Conservation (phyloP, 2,113 vertebrate genomes). For the Dasypus novemcinctus region DNA sequence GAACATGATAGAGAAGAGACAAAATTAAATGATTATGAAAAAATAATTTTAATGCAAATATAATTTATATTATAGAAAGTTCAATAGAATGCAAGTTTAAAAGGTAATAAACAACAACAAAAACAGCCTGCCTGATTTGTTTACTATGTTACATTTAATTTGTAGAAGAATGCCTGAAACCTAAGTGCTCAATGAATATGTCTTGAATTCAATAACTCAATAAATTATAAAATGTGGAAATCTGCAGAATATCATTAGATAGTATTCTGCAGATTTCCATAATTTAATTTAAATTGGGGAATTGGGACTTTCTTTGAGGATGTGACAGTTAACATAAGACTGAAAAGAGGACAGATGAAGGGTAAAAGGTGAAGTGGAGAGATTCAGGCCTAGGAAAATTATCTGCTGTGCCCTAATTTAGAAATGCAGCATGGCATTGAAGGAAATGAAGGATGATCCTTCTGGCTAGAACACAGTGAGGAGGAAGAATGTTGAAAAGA, state of each 20-base stretch:
- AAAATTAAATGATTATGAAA: neutral
- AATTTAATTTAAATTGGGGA: neutral
- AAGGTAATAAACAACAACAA: neutral
- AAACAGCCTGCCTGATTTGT: neutral
- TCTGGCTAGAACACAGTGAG: neutral
- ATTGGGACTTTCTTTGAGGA: neutral
- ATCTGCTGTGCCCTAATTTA: neutral
- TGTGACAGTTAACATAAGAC: neutral
- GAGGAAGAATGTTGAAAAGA: neutral
- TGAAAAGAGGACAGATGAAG: neutral
- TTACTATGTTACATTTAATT: neutral
- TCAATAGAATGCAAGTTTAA: neutral
- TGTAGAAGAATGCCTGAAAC: neutral
- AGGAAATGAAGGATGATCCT: neutral
- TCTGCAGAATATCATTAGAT: neutral
- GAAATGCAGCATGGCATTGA: neutral
- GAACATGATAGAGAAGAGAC: neutral
- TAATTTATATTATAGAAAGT: neutral
- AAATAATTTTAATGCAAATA: neutral
- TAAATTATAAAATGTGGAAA: neutral
- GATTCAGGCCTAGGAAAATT: neutral
- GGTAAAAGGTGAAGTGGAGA: neutral
- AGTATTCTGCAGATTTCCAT: neutral
- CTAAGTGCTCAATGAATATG: neutral
- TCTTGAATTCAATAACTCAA: slow-evolving; percentile 41